phyloP scores from a whole-genome alignment of 2,113 vertebrate genomes.

The Phylloscopus trochiloides region DNA sequence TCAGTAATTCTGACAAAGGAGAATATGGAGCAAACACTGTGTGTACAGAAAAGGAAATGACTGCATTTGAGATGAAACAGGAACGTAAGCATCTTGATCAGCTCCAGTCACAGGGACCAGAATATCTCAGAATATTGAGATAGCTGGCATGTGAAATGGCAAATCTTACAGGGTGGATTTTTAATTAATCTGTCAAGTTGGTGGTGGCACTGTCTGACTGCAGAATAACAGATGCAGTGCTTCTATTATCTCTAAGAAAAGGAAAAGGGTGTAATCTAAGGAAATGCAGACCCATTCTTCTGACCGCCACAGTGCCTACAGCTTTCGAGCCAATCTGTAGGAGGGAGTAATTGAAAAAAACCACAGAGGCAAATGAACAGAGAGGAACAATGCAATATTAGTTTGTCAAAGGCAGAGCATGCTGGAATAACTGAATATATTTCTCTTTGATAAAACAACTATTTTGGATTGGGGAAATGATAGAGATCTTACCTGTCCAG shows the following conservation, averaged over 20 bases:
- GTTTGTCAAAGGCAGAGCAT: background rate
- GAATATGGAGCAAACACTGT: background rate
- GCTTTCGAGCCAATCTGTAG: background rate
- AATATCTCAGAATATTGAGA: constrained; percentile 52
- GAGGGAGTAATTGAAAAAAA: background rate
- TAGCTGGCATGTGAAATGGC: constrained; percentile 17
- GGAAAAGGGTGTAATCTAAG: constrained; percentile 14
- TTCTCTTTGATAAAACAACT: constrained; percentile 8
- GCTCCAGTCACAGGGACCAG: constrained; percentile 14
- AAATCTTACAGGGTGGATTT: constrained; percentile 35
- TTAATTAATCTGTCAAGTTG: constrained; percentile 62
- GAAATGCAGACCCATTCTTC: constrained; percentile 9
- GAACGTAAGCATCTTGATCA: background rate
- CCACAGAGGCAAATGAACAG: background rate
- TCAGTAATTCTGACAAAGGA: background rate
- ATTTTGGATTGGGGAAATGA: background rate
- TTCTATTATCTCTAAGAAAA: constrained; percentile 26
- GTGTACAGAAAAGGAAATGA: constrained; percentile 11
- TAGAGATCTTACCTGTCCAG: background rate
- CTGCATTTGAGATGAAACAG: background rate
- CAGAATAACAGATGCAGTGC: constrained; percentile 22
- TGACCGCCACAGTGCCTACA: background rate
- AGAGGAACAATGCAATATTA: background rate
- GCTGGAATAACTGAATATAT: background rate
- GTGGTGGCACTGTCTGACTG: constrained; percentile 61